Base-by-base conservation (phyloP, 2,888 invertebrate genomes). In the Marronus borbonicus region DNA sequence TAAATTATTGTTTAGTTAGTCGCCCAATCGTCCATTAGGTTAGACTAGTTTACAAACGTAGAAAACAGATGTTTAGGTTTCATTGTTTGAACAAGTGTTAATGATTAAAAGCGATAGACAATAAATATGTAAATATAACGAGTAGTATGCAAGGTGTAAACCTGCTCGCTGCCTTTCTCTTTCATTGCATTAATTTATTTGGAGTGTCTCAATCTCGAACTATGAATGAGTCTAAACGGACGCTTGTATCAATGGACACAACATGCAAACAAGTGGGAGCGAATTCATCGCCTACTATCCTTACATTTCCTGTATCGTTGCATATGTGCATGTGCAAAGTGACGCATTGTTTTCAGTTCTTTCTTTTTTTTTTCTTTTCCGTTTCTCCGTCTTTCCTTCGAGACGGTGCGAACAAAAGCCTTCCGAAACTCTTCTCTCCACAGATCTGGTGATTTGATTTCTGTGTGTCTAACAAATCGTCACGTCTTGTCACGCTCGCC, bases 101-200 rank as follows among this genome's bases (percentile, higher is more conserved):
- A 81, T 80, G 80, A 79, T 80, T 77, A 80, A 78, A 80, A 81
- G 79, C 80, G 81, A 81, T 81, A 80, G 76, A 81, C 80, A 81
- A 83, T 82, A 82, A 82, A 83, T 83, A 83, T 83, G 83, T 80
- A 83, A 83, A 83, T 83, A 82, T 81, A 82, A 81, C 80, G 81
- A 82, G 82, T 79, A 81, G 81, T 81, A 80, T 79, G 83, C 82
- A 83, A 82, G 83, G 82, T 84, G 83, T 82, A 82, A 79, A 81
- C 81, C 79, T 78, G 77, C 68, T 60, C 36, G 77, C 74, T 80
- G 80, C 83, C 83, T 83, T 83, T 83, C 83, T 82, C 82, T 83
- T 83, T 83, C 81, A 81, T 82, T 83, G 81, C 81, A 81, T 81
- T 83, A 83, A 83, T 83, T 83, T 83, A 83, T 81, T 80, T 82